Conservation (phyloP, 2,797 vertebrate species). For the Gymnothorax javanicus region DNA sequence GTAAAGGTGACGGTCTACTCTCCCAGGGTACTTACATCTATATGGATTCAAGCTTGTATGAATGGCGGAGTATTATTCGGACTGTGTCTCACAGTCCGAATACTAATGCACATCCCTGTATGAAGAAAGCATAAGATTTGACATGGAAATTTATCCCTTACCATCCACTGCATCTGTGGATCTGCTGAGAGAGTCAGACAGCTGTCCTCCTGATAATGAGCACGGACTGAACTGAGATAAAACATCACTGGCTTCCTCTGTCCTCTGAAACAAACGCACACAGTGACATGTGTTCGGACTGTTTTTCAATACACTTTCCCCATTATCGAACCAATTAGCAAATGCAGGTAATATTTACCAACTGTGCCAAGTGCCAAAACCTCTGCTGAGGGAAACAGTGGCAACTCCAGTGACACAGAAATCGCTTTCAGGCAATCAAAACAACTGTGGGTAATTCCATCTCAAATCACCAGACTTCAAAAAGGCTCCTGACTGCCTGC, state of each 20-base stretch:
- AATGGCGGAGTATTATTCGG: too few relatives aligned
- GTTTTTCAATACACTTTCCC: background rate
- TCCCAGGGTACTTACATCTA: too few relatives aligned
- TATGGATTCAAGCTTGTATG: too few relatives aligned
- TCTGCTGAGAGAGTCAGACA: slow-evolving; percentile 51
- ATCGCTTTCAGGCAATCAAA: too few relatives aligned
- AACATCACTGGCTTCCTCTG: slow-evolving; percentile 40
- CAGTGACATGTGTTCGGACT: background rate
- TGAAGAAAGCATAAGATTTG: background rate
- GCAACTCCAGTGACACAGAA: too few relatives aligned
- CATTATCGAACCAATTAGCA: background rate
- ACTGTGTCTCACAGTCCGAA: too few relatives aligned
- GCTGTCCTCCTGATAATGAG: slow-evolving; percentile 60
- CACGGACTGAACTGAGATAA: slow-evolving; percentile 52
- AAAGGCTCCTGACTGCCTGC: too few relatives aligned
- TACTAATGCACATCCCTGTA: background rate
- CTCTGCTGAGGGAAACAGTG: background rate
- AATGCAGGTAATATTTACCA: background rate
- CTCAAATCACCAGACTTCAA: too few relatives aligned
- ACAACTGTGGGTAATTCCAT: too few relatives aligned
- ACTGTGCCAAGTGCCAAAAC: background rate
- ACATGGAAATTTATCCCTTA: slow-evolving; percentile 38
- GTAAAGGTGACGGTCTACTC: too few relatives aligned
- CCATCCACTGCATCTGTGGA: slow-evolving; percentile 65
- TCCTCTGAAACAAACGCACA: slow-evolving; percentile 45